A percentile compares a stretch with the other conserved stretches of the same genome.
phyloP scores from a whole-genome alignment of 2,113 vertebrate species.

The Oceanodroma tethys region DNA sequence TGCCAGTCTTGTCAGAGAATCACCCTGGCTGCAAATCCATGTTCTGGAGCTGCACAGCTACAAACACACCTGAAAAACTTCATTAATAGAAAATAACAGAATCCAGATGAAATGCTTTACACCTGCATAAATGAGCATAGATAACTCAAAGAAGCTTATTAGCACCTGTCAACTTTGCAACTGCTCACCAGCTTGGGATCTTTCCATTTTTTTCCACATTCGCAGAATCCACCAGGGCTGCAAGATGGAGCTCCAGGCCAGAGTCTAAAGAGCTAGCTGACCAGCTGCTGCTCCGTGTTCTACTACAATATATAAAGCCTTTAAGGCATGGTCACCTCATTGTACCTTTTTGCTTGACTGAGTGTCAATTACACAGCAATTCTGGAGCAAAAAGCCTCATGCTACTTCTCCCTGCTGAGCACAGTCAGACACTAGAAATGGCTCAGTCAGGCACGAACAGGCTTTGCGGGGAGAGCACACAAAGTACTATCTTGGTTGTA shows the following conservation, averaged over 20 bases:
- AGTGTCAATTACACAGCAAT: background rate
- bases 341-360: background rate
- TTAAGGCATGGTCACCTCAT: background rate
- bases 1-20: background rate
- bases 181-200: background rate
- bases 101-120: background rate
- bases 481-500: background rate
- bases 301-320: rapidly evolving
- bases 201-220: background rate
- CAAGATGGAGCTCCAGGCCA: background rate
- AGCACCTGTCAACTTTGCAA: background rate
- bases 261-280: background rate
- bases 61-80: background rate
- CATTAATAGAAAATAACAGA: background rate
- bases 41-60: background rate
- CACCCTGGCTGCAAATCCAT: background rate
- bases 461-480: background rate
- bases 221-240: background rate
- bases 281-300: background rate
- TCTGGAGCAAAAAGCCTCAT: background rate
- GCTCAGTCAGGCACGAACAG: background rate
- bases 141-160: background rate
- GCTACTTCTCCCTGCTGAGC: background rate
- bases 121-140: background rate
- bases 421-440: background rate